Percentiles rank a stretch among this genome's conserved stretches.
These are phyloP conservation scores for Ptycholaimellus sp. DNA, from an alignment of 2,888 invertebrate genomes.

Conservation along the genomic window DNA sequence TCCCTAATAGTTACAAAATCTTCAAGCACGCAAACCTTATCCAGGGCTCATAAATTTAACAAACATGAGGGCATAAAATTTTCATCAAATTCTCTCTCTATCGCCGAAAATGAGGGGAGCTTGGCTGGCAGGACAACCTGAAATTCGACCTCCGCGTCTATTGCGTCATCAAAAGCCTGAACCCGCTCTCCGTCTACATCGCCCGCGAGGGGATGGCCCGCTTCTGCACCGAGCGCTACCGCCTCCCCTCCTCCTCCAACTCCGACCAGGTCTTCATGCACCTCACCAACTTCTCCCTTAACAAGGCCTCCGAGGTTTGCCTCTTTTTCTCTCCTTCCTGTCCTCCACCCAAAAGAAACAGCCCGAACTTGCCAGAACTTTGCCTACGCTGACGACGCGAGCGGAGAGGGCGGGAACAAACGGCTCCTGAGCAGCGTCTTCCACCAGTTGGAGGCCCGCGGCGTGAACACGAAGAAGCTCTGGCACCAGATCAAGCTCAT, in stretches of 20 bases:
- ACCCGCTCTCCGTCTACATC: slow-evolving; percentile 28
- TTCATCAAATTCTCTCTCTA: too few relatives aligned
- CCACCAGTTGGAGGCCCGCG: slow-evolving; percentile 22
- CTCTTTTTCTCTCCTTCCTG: too few relatives aligned
- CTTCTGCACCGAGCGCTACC: slow-evolving; percentile 32
- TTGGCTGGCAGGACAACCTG: slow-evolving; percentile 27
- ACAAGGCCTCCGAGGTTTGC: too few relatives aligned
- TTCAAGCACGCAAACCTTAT: too few relatives aligned
- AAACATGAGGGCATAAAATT: too few relatives aligned
- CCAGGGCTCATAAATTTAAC: too few relatives aligned
- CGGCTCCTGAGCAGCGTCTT: slow-evolving; percentile 30
- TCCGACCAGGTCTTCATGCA: slow-evolving; percentile 31
- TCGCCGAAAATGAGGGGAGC: too few relatives aligned
- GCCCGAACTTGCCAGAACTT: too few relatives aligned
- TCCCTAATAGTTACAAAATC: too few relatives aligned
- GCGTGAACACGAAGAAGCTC: slow-evolving; percentile 25
- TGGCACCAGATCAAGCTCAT: slow-evolving; percentile 30
- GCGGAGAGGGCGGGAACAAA: too few relatives aligned
- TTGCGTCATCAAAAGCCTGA: slow-evolving; percentile 28
- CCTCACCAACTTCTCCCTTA: slow-evolving; percentile 33
- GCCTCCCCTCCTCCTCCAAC: slow-evolving; percentile 28
- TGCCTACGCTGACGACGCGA: too few relatives aligned
- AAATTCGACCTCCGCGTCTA: slow-evolving; percentile 34
- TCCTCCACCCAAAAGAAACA: too few relatives aligned
- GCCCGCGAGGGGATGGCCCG: slow-evolving; percentile 28